Evolutionary conservation across 2,113 vertebrate species (phyloP).

Genomic region (Phalacrocorax carbo): DNA sequence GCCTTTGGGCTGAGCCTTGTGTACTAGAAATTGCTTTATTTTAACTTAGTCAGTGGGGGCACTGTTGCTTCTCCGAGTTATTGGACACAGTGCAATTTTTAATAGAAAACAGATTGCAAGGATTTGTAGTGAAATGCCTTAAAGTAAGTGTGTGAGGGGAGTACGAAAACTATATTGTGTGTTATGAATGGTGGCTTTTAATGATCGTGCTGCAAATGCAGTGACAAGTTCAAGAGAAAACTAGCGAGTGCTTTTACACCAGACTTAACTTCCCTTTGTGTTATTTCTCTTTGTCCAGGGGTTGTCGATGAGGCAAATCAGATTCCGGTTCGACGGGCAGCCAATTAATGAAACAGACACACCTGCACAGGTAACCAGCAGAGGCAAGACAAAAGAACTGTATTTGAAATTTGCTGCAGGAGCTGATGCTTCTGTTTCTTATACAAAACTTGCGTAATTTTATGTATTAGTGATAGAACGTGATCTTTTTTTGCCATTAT

Average conservation of each 20-base stretch:
- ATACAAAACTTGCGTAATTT: neutral
- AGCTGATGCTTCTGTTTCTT: neutral
- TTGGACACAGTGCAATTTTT: neutral
- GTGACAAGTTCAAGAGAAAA: neutral
- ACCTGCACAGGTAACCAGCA: constrained; percentile 90
- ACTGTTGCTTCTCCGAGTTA: constrained; percentile 18
- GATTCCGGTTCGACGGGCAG: constrained; percentile 98
- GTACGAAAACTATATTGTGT: neutral
- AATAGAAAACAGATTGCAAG: neutral
- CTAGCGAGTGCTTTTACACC: neutral
- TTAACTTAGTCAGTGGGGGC: constrained; percentile 11
- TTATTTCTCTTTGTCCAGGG: constrained; percentile 78
- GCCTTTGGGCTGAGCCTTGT: neutral
- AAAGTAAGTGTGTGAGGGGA: neutral
- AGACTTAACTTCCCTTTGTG: constrained; percentile 18
- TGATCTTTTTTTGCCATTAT: neutral
- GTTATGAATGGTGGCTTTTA: neutral
- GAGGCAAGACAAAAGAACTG: neutral
- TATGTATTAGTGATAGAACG: neutral
- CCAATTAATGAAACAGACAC: constrained; percentile 98
- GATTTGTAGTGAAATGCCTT: neutral
- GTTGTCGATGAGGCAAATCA: constrained; percentile 97
- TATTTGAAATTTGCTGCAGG: neutral
- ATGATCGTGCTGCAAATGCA: neutral
- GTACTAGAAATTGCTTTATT: neutral